These are phyloP conservation scores for Ophioninae sp. DNA, from an alignment of 2,888 invertebrate species.

Conservation along the genomic window DNA sequence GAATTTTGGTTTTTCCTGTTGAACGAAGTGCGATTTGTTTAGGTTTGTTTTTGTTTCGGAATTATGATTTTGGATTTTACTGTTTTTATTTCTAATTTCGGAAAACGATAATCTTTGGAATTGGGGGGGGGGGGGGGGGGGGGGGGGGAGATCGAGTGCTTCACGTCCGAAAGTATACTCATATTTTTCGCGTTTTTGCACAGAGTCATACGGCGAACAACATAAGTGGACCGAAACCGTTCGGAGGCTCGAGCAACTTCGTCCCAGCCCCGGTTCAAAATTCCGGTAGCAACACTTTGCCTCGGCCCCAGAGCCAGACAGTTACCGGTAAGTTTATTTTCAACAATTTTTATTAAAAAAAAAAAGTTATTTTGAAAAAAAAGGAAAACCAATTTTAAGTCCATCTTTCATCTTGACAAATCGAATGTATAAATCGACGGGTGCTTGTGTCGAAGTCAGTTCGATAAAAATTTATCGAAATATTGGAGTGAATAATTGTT, in stretches of 20 bases:
- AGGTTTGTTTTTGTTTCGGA: neutral
- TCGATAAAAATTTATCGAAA: neutral
- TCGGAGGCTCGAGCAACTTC: slow-evolving; percentile 75
- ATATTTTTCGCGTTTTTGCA: slow-evolving; percentile 3
- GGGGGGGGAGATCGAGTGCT: neutral
- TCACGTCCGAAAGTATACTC: slow-evolving; percentile 23
- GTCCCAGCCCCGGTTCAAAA: slow-evolving; percentile 72
- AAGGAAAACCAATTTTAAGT: neutral
- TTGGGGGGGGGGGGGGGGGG: neutral
- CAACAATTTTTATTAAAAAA: neutral
- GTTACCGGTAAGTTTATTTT: slow-evolving; percentile 77
- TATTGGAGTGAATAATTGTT: neutral
- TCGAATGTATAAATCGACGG: neutral
- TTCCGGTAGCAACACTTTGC: slow-evolving; percentile 75
- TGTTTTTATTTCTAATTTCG: neutral
- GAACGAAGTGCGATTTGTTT: neutral
- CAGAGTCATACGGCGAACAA: slow-evolving; percentile 72
- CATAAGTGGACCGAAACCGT: slow-evolving; percentile 78
- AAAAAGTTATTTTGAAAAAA: neutral
- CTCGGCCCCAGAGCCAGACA: slow-evolving; percentile 78
- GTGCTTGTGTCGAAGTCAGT: neutral
- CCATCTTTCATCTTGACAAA: neutral
- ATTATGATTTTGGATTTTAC: neutral
- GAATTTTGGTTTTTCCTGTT: neutral
- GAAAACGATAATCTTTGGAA: neutral